A percentile compares a stretch with the other conserved stretches of the same genome.
phyloP scores from a whole-genome alignment of 2,888 invertebrate genomes.

The Eupithecia subumbrata region DNA sequence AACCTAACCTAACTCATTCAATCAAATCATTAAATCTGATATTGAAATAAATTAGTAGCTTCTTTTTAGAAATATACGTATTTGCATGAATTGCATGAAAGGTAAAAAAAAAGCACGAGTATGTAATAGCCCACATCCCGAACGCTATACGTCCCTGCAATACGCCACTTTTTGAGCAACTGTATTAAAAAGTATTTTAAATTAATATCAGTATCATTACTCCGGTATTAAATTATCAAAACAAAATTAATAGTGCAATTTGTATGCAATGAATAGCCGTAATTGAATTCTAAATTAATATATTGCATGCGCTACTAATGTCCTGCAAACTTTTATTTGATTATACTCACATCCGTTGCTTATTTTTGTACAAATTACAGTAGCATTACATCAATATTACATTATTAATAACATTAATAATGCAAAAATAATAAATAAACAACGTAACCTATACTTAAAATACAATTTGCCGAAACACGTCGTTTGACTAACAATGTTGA shows the following conservation, averaged over 20 bases:
- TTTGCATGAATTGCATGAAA: too few relatives aligned
- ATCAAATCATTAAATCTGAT: too few relatives aligned
- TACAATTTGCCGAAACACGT: conserved; percentile 32
- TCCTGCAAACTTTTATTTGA: conserved; percentile 1
- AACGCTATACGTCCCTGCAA: too few relatives aligned
- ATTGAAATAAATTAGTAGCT: too few relatives aligned
- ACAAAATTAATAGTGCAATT: conserved; percentile 10
- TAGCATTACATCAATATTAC: conserved; percentile 28
- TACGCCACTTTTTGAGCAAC: too few relatives aligned
- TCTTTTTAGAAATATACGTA: too few relatives aligned
- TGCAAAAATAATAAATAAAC: conserved; percentile 1
- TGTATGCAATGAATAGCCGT: background rate
- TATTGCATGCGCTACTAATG: conserved; percentile 19
- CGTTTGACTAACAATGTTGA: background rate
- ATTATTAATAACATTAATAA: conserved; percentile 4
- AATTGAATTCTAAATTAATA: conserved; percentile 12
- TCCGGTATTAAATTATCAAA: conserved; percentile 2
- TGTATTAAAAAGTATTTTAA: background rate
- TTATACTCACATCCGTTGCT: conserved; percentile 23
- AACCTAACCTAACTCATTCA: too few relatives aligned
- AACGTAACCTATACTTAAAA: conserved; percentile 20
- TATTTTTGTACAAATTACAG: conserved; percentile 28
- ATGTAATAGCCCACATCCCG: too few relatives aligned
- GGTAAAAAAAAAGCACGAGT: too few relatives aligned
- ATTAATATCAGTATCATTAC: background rate